phyloP scores from a whole-genome alignment of 1,140 invertebrate species.

The Pantala flavescens region DNA sequence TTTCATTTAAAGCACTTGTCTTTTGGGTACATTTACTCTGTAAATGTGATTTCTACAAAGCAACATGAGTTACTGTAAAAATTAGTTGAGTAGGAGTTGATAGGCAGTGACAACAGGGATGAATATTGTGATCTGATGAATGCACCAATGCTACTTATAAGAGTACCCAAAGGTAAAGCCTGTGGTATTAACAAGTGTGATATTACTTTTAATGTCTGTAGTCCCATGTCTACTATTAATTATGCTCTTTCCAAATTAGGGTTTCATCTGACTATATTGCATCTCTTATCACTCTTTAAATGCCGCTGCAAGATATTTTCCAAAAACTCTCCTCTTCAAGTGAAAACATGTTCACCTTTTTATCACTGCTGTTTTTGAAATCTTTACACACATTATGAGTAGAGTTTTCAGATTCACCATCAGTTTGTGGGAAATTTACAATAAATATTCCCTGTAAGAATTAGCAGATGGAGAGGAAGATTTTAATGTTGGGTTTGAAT shows the following conservation, averaged over 20 bases:
- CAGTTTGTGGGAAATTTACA: not conserved
- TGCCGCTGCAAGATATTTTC: not conserved
- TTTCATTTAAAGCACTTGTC: no score
- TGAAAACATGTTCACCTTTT: not conserved
- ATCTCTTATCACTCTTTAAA: not conserved
- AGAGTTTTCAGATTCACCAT: not conserved
- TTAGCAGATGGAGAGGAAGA: not conserved
- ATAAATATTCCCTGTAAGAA: not conserved
- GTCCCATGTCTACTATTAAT: not conserved
- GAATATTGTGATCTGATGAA: not conserved
- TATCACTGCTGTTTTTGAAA: not conserved
- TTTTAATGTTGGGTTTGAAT: not conserved
- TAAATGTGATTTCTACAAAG: no score
- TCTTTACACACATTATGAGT: not conserved
- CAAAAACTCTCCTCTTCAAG: not conserved
- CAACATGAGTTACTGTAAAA: no score
- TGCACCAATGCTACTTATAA: not conserved
- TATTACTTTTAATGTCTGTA: slow-evolving; percentile 8
- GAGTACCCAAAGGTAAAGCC: not conserved
- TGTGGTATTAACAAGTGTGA: not conserved
- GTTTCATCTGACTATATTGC: not conserved
- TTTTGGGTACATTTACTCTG: no score
- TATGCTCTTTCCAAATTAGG: not conserved
- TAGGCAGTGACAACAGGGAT: not conserved
- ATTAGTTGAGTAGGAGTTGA: no score